phyloP scores from a whole-genome alignment of 1,140 invertebrate genomes.

The Tetramorium parvispinum region DNA sequence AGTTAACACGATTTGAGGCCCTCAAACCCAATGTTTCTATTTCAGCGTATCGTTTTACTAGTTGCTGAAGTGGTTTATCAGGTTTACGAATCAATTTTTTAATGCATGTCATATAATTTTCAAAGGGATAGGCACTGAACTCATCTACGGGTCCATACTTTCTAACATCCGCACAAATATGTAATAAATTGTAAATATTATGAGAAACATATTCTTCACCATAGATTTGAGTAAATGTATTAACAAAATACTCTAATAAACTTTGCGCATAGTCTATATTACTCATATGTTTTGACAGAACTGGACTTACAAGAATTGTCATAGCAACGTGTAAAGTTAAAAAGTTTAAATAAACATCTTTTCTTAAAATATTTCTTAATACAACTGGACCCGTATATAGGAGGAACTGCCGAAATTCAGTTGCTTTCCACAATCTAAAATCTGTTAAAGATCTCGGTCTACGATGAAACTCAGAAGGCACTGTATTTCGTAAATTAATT shows the following conservation, averaged over 20 bases:
- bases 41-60: constrained; percentile 1
- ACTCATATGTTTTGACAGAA: neutral
- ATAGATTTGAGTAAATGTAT: neutral
- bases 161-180: neutral
- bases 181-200: neutral
- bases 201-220: neutral
- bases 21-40: neutral
- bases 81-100: constrained; percentile 12
- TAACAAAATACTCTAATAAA: neutral
- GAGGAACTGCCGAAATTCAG: constrained; percentile 1
- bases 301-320: neutral
- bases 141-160: constrained; percentile 7
- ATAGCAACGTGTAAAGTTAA: neutral
- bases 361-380: neutral
- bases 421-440: constrained; percentile 18
- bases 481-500: neutral
- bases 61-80: constrained; percentile 4
- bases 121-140: neutral
- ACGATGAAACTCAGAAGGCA: neutral
- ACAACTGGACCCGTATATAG: neutral
- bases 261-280: constrained; percentile 5
- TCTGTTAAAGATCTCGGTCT: neutral
- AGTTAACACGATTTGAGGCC: neutral
- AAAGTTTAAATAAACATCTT: constrained; percentile 6
- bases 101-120: neutral